phyloP scores from a whole-genome alignment of 2,888 invertebrate species.

The Erebia palarica region DNA sequence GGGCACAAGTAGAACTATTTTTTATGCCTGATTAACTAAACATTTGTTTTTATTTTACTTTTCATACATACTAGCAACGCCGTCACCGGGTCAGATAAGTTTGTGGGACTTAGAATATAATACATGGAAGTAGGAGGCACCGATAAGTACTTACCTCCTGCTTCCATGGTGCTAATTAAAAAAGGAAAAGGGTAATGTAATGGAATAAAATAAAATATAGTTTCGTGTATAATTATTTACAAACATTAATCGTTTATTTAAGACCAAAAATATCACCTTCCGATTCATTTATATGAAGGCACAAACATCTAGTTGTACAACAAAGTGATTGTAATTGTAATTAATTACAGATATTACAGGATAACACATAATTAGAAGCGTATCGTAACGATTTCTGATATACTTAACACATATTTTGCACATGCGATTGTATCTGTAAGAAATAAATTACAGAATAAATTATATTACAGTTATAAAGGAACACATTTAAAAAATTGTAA shows the following conservation, averaged over 20 bases:
- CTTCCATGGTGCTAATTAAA: no score
- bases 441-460: slow-evolving; percentile 6
- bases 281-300: slow-evolving; percentile 63
- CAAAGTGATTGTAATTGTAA: slow-evolving; percentile 29
- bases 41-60: no score
- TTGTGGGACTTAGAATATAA: no score
- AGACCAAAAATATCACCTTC: slow-evolving; percentile 77
- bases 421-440: neutral
- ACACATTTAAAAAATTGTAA: neutral
- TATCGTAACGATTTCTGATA: neutral
- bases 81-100: no score
- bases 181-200: slow-evolving; percentile 35
- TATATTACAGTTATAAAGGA: neutral
- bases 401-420: neutral
- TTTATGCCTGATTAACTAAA: no score
- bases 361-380: slow-evolving; percentile 20
- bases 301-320: slow-evolving; percentile 51
- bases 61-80: no score
- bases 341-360: slow-evolving; percentile 28
- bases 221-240: slow-evolving; percentile 67
- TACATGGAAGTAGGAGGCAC: no score
- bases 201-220: slow-evolving; percentile 45
- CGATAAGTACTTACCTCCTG: no score
- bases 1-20: no score
- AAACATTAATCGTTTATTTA: slow-evolving; percentile 77